Conservation (phyloP, 2,113 vertebrate species). For the Malurus cyaneus region DNA sequence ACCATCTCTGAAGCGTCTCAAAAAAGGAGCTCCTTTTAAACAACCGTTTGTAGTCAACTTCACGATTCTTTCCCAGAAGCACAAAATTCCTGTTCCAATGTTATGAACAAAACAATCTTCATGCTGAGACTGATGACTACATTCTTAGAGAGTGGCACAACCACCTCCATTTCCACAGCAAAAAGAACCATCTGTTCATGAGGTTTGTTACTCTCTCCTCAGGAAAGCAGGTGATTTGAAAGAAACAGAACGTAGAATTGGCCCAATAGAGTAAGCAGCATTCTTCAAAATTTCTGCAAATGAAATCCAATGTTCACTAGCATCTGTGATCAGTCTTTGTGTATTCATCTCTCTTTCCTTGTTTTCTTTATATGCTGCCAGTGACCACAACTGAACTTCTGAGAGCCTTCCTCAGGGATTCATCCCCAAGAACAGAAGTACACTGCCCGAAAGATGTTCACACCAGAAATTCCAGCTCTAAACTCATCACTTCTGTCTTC, state of each 20-base stretch:
- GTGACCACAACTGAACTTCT: background rate
- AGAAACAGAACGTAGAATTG: background rate
- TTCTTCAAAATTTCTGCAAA: background rate
- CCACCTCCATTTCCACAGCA: background rate
- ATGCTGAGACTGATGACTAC: background rate
- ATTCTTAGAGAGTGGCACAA: background rate
- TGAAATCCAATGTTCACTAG: background rate
- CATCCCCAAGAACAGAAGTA: background rate
- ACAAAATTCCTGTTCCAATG: conserved; percentile 39
- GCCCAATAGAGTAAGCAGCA: background rate
- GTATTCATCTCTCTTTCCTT: background rate
- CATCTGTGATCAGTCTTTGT: background rate
- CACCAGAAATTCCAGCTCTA: background rate
- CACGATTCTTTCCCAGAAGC: background rate
- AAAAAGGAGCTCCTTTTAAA: conserved; percentile 51
- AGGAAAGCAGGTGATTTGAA: background rate
- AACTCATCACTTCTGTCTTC: background rate
- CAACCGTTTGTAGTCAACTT: conserved; percentile 36
- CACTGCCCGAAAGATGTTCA: background rate
- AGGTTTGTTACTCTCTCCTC: background rate
- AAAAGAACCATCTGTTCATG: background rate
- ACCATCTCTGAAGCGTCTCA: conserved; percentile 8
- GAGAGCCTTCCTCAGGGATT: background rate
- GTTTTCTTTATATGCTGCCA: background rate
- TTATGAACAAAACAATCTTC: background rate